These are phyloP conservation scores for Encarsia formosa DNA, from an alignment of 2,888 invertebrate genomes.

Conservation along the genomic window DNA sequence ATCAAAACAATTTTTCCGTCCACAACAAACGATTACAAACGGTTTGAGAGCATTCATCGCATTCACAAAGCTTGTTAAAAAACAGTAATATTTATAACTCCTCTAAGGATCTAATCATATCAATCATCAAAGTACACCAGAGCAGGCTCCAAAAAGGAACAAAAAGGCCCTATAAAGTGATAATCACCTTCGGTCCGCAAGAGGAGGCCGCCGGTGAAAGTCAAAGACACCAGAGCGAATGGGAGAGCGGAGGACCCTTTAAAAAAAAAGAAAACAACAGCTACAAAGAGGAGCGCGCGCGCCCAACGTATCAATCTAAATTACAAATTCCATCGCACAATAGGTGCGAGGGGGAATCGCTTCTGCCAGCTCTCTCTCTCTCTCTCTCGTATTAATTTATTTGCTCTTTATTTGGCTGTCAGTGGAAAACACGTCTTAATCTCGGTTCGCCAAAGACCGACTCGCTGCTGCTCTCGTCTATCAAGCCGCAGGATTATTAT, in stretches of 20 bases:
- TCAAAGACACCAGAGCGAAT: slow-evolving; percentile 10
- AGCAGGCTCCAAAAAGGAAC: no score
- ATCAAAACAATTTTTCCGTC: no score
- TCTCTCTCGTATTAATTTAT: slow-evolving; percentile 44
- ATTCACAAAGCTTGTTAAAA: no score
- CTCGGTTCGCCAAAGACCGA: slow-evolving; percentile 14
- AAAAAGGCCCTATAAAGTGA: no score
- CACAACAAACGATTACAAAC: no score
- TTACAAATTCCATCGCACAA: slow-evolving; percentile 51
- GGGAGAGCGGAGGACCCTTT: slow-evolving; percentile 20
- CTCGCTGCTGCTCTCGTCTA: slow-evolving; percentile 1
- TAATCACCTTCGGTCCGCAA: no score
- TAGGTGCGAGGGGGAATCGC: slow-evolving; percentile 30
- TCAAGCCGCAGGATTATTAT: no score
- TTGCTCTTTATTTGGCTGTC: slow-evolving; percentile 51
- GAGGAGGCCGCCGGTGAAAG: slow-evolving; percentile 7
- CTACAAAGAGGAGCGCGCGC: slow-evolving; percentile 23
- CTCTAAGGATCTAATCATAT: no score
- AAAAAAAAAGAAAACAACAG: slow-evolving; percentile 17
- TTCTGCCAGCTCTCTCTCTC: slow-evolving; percentile 8
- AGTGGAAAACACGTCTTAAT: slow-evolving; percentile 39
- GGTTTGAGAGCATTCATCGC: no score
- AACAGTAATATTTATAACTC: no score
- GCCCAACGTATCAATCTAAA: slow-evolving; percentile 49
- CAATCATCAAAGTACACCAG: no score